Evolutionary conservation across 2,888 invertebrate genomes (phyloP), one percentile per base, ranked within the genome.

Genomic region (Pseudococcus viburni): DNA sequence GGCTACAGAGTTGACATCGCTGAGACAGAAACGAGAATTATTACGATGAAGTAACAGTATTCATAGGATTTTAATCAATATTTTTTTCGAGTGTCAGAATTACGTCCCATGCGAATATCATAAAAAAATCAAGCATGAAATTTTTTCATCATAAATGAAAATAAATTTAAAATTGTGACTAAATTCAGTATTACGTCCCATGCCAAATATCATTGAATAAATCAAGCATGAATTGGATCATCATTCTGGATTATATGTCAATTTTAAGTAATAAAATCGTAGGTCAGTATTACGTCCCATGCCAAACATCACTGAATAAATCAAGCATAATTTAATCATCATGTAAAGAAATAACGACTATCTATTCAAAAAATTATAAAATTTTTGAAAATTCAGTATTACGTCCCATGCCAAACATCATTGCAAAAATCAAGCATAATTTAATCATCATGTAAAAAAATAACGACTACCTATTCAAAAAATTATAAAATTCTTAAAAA

Each of bases 211-310:
- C 64, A 64, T 64, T 22, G 8, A 64, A 64, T 33, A 64, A 64
- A 22, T 64, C 64, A 64, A 64, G 64, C 51, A 51, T 51, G 51
- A 51, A 51, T 51, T 51, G 11, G 51, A 51, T 51, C 51, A 51
- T 51, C 51, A 51, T 51, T 15, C n/a, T n/a, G n/a, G n/a, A n/a
- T n/a, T n/a, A n/a, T n/a, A n/a, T n/a, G n/a, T n/a, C n/a, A n/a
- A n/a, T n/a, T n/a, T n/a, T n/a, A n/a, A n/a, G n/a, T n/a, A n/a
- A n/a, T n/a, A n/a, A n/a, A n/a, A n/a, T n/a, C n/a, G n/a, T n/a
- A n/a, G n/a, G 26, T 33, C 80, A 80, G 80, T n/a, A 80, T 80
- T 80, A 80, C 80, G 80, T 80, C 80, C 80, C 80, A 80, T 80
- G 80, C 80, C 80, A 42, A 80, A 80, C n/a, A 80, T 80, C 80